These are phyloP conservation scores for Lagorchestes hirsutus DNA, from an alignment of 2,797 vertebrate genomes.

Conservation along the genomic window DNA sequence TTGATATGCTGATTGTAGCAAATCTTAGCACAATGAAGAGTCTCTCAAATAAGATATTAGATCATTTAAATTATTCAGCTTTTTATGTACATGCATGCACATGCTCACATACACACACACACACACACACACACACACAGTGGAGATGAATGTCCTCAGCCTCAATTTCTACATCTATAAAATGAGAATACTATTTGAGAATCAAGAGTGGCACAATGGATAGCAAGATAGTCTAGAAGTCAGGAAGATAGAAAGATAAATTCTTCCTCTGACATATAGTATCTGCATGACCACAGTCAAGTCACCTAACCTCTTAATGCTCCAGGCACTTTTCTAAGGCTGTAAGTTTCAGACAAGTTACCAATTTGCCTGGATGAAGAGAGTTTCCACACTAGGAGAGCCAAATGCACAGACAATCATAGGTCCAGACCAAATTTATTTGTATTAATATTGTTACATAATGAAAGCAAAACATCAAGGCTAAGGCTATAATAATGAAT, in stretches of 20 bases:
- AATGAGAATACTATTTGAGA: neutral
- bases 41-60: neutral
- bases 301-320: neutral
- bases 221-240: neutral
- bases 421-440: neutral
- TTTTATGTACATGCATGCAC: neutral
- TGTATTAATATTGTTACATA: neutral
- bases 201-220: neutral
- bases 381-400: neutral
- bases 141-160: neutral
- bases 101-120: neutral
- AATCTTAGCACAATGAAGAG: neutral
- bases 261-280: neutral
- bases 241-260: neutral
- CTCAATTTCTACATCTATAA: neutral
- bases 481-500: neutral
- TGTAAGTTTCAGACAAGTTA: neutral
- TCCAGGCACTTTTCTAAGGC: neutral
- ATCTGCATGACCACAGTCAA: neutral
- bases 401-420: neutral
- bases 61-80: neutral
- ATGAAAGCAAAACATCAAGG: neutral
- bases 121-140: too few species aligned
- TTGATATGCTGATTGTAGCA: neutral
- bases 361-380: neutral